Base-by-base conservation (phyloP, 64 coral and sea anemone genomes). In the Pocillopora damicornis region DNA sequence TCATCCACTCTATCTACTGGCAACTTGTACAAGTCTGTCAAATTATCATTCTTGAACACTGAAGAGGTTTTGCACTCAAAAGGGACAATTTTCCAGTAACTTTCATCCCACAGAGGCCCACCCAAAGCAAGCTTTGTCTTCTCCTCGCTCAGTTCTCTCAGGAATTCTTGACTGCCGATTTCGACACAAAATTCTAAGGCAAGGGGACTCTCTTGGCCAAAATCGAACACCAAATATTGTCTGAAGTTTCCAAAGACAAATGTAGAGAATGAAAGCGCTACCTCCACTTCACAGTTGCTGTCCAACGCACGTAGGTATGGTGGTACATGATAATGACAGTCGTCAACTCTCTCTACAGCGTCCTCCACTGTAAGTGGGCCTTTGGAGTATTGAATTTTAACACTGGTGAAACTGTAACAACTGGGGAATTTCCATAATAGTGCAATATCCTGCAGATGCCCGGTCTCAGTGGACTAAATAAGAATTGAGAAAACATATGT, bases 211-310 rank as follows among this genome's bases (percentile, higher is more conserved):
- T 88, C 66, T n/a, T 66, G 59, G 9, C 88, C 91, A 79, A 96
- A 96, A 76, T 96, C 91, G 26, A 96, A 81, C 62, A 96, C 64
- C 18, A 96, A 59, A 72, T 83, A 71, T 86, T 96, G 91, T 1
- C 76, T 36, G 77, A 96, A 96, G 63, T 61, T 87, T 62, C 90
- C 82, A 79, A 92, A 92, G 37, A 92, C 63, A 30, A 66, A 35
- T 0, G 90, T 63, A 14, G 69, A 57, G 38, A 91, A 91, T 0
- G 80, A 35, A 1, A 91, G 37, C 0, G 18, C 26, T n/a, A 91
- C 20, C 4, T 82, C 58, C 7, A 77, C 59, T 78, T 91, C 73
- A 58, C 61, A 85, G 30, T 22, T 14, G 51, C 81, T 13, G 37
- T 73, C 11, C 10, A 23, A 58, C 22, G 17, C 0, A 5, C 8